Evolutionary conservation across 2,113 vertebrate species (phyloP).

Genomic region (Phasianus colchicus): DNA sequence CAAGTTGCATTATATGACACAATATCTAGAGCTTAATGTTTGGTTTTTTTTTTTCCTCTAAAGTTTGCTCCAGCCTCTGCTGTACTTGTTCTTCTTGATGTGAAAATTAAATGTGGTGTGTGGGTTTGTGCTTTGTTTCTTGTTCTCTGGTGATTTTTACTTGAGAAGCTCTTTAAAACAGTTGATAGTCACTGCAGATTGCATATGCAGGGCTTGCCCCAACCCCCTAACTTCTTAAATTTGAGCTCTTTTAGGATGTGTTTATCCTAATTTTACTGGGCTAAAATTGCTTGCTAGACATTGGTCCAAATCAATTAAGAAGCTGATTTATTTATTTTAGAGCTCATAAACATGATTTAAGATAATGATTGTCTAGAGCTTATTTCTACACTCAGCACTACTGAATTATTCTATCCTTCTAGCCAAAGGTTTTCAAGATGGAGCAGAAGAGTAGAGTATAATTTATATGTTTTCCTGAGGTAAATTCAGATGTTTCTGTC

Average conservation of each 20-base stretch:
- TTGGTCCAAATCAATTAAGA: constrained; percentile 18
- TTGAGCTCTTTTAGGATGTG: not conserved
- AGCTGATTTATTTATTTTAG: constrained; percentile 2
- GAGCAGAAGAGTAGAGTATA: constrained; percentile 43
- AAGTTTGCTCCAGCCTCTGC: not conserved
- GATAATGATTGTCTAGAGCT: constrained; percentile 13
- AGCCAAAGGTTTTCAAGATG: constrained; percentile 26
- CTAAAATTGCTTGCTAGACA: constrained; percentile 37
- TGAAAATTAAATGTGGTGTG: not conserved
- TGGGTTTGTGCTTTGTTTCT: not conserved
- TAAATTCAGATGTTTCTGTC: constrained; percentile 74
- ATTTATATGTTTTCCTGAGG: constrained; percentile 69
- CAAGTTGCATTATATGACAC: not conserved
- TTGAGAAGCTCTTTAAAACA: not conserved
- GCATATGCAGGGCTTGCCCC: not conserved
- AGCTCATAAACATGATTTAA: constrained; percentile 3
- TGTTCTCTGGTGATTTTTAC: not conserved
- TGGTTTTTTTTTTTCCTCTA: constrained; percentile 23
- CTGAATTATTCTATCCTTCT: constrained; percentile 58
- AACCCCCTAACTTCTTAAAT: not conserved
- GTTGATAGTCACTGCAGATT: not conserved
- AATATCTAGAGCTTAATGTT: not conserved
- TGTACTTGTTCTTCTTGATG: not conserved
- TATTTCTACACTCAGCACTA: constrained; percentile 12
- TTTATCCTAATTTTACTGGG: not conserved